Evolutionary conservation across 1,140 invertebrate genomes (phyloP).

Genomic region (Heterodera carotae): DNA sequence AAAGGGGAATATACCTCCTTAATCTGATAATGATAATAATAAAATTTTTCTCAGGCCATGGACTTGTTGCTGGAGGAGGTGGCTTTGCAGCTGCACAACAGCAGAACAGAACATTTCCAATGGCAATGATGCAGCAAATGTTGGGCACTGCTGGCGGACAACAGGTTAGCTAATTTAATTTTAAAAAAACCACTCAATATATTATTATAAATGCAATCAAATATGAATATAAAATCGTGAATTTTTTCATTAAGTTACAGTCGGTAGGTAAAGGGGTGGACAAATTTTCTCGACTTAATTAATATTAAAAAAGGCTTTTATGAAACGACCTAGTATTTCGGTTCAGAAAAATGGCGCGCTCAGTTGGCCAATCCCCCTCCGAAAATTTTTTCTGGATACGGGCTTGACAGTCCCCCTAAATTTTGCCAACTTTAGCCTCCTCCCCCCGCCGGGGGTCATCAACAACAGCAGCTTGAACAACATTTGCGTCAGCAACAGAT

Average conservation of each 20-base stretch:
- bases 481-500: not conserved
- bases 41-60: too few relatives aligned
- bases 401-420: too few relatives aligned
- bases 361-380: too few relatives aligned
- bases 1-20: too few relatives aligned
- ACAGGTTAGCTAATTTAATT: not conserved
- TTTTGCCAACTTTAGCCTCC: not conserved
- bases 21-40: too few relatives aligned
- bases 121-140: conserved; percentile 8
- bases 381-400: too few relatives aligned
- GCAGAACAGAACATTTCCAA: not conserved
- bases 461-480: not conserved
- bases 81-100: conserved; percentile 1
- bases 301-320: too few relatives aligned
- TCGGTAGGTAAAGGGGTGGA: too few relatives aligned
- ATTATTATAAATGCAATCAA: not conserved
- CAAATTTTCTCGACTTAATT: too few relatives aligned
- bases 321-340: too few relatives aligned
- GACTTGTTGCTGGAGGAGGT: not conserved
- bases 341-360: too few relatives aligned
- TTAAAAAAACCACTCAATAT: too few relatives aligned
- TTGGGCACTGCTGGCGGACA: not conserved
- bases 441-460: not conserved
- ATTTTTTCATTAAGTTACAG: not conserved
- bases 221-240: not conserved